Percentiles rank a stretch among this genome's conserved stretches.
Evolutionary conservation across 2,797 vertebrate genomes (phyloP).

Genomic region (Clarias fuscus): DNA sequence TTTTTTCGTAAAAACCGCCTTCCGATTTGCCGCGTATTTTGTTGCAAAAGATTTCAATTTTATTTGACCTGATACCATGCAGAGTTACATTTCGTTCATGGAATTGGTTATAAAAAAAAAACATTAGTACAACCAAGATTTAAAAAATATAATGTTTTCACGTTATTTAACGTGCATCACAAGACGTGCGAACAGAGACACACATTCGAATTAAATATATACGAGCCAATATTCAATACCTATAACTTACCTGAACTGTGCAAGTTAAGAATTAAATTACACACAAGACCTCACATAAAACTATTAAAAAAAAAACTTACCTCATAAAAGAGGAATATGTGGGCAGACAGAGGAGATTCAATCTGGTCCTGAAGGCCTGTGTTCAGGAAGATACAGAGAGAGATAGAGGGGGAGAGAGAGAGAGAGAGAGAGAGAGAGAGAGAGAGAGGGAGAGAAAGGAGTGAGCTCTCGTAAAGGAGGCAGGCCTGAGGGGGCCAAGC

Average conservation of each 20-base stretch:
- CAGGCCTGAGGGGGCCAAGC: conserved; percentile 59
- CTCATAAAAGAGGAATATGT: conserved; percentile 34
- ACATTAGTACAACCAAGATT: neutral
- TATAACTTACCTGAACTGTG: neutral
- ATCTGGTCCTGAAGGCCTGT: conserved; percentile 50
- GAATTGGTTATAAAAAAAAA: neutral
- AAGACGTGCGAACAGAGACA: neutral
- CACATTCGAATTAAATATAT: conserved; percentile 11
- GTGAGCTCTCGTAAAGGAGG: conserved; percentile 56
- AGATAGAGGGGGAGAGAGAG: conserved; percentile 27
- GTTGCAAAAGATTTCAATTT: neutral
- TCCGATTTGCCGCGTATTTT: neutral
- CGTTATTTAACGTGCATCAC: neutral
- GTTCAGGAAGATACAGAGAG: conserved; percentile 44
- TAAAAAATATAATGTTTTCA: neutral
- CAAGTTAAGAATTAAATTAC: neutral
- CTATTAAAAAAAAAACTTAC: conserved; percentile 50
- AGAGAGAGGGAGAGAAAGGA: conserved; percentile 36
- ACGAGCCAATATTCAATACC: neutral
- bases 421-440: conserved; percentile 23
- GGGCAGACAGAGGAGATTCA: conserved; percentile 45
- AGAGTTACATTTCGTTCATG: neutral
- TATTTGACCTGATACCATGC: neutral
- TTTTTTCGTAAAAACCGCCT: conserved; percentile 13
- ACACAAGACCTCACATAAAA: conserved; percentile 22